A percentile compares a stretch with the other conserved stretches of the same genome.
Conservation (phyloP, 1,140 invertebrate species). For the Lepidurus apus region DNA sequence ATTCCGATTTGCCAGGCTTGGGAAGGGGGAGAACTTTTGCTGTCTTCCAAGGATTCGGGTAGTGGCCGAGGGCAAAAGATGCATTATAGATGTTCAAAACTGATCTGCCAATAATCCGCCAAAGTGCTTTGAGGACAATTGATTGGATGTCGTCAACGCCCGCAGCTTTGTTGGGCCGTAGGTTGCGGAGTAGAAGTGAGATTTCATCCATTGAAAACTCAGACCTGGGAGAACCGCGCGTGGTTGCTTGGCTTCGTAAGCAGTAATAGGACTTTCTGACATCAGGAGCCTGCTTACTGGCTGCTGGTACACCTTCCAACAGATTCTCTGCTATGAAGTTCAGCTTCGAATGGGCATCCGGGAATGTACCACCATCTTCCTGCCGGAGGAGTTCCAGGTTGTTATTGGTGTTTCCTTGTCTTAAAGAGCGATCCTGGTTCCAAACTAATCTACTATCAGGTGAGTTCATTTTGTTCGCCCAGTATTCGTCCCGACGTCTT, state of each 20-base stretch:
- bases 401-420: background rate
- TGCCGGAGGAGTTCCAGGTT: background rate
- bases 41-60: too few species aligned
- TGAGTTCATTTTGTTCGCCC: background rate
- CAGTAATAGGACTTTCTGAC: background rate
- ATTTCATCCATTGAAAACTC: too few species aligned
- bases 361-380: slow-evolving; percentile 7
- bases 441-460: background rate
- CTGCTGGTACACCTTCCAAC: background rate
- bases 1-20: too few species aligned
- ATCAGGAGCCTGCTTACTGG: background rate
- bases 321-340: slow-evolving; percentile 17
- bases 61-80: too few species aligned
- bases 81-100: too few species aligned
- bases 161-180: too few species aligned
- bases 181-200: too few species aligned
- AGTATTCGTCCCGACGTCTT: background rate
- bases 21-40: too few species aligned
- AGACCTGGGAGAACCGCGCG: background rate
- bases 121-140: too few species aligned
- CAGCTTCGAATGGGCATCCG: background rate
- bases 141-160: too few species aligned
- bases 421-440: background rate
- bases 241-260: background rate
- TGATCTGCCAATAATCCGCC: too few species aligned